These are phyloP conservation scores for Peromyscus melanophrys DNA, from an alignment of 2,797 vertebrate genomes.

Conservation along the genomic window DNA sequence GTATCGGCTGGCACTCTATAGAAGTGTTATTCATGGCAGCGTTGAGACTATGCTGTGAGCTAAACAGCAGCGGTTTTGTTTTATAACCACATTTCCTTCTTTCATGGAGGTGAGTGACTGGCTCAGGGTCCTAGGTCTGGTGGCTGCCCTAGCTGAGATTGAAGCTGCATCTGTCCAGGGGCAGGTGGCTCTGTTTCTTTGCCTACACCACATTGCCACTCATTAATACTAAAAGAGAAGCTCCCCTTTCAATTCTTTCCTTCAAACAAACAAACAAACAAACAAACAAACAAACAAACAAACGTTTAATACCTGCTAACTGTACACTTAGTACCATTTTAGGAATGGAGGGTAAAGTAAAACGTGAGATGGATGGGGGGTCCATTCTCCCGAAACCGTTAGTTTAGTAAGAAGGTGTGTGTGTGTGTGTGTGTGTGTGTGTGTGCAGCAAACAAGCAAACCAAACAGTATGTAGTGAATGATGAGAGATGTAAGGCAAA, in stretches of 20 bases:
- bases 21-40: accelerated
- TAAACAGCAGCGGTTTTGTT: not conserved
- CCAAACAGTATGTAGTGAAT: not conserved
- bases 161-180: not conserved
- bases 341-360: not conserved
- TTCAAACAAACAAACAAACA: no score
- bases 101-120: not conserved
- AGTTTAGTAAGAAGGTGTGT: not conserved
- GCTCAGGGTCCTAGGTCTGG: not conserved
- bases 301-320: not conserved
- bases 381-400: not conserved
- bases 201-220: accelerated
- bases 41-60: not conserved
- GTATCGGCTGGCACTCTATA: not conserved
- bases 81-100: not conserved
- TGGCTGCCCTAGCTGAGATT: not conserved
- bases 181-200: not conserved
- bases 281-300: no score
- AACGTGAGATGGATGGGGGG: not conserved
- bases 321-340: not conserved
- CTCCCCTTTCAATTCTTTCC: not conserved
- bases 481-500: not conserved
- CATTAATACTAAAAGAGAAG: not conserved
- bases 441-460: not conserved
- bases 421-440: no score